Evolutionary conservation across 2,113 vertebrate genomes (phyloP).

Genomic region (Nesogale talazaci): DNA sequence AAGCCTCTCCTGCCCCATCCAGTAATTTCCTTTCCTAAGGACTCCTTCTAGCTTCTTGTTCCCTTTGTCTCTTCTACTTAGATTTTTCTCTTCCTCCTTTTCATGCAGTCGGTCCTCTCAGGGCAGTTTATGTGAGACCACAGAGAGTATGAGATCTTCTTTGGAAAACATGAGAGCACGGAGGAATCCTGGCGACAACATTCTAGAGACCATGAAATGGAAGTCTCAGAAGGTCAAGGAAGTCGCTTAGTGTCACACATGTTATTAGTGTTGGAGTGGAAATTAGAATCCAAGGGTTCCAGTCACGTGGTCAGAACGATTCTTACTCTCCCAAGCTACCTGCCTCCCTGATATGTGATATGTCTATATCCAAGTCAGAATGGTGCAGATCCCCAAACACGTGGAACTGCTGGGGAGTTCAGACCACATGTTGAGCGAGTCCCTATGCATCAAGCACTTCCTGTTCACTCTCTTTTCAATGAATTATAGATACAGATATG

Average conservation of each 20-base stretch:
- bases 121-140: too few relatives aligned
- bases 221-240: background rate
- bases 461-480: background rate
- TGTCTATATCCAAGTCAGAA: background rate
- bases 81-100: too few relatives aligned
- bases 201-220: constrained; percentile 18
- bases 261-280: background rate
- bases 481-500: background rate
- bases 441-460: background rate
- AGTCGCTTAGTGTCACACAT: background rate
- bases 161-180: background rate
- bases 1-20: too few relatives aligned
- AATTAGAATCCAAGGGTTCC: background rate
- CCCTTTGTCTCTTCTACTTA: too few relatives aligned
- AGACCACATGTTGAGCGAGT: background rate
- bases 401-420: background rate
- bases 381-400: constrained; percentile 23
- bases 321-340: background rate
- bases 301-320: background rate
- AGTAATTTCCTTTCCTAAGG: too few relatives aligned
- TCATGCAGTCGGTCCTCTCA: too few relatives aligned
- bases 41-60: too few relatives aligned
- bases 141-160: too few relatives aligned
- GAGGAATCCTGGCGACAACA: background rate
- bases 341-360: background rate